Evolutionary conservation across 2,888 invertebrate species (phyloP).

Genomic region (Drosophila kanekoi): DNA sequence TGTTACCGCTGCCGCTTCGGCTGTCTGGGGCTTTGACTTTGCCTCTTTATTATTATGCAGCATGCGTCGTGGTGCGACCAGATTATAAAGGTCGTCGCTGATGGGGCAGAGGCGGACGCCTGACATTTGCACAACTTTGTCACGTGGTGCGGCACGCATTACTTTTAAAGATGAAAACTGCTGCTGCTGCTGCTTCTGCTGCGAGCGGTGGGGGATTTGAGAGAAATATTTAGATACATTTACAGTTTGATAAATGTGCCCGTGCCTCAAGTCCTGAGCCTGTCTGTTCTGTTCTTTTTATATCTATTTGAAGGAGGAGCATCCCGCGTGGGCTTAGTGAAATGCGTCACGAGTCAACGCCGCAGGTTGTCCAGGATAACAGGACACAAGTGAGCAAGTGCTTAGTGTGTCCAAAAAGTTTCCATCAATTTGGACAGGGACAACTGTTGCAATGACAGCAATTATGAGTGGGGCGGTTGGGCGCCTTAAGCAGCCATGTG

Average conservation of each 20-base stretch:
- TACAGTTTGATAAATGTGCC: slow-evolving; percentile 69
- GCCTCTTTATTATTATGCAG: slow-evolving; percentile 63
- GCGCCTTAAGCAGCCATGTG: slow-evolving; percentile 14
- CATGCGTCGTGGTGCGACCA: slow-evolving; percentile 58
- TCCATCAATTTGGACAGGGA: slow-evolving; percentile 54
- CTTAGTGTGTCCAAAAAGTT: slow-evolving; percentile 43
- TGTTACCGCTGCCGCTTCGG: slow-evolving; percentile 36
- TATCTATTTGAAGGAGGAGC: background rate
- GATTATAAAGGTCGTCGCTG: slow-evolving; percentile 59
- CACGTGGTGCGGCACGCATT: slow-evolving; percentile 58
- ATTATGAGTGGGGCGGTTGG: slow-evolving; percentile 50
- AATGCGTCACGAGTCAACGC: slow-evolving; percentile 50
- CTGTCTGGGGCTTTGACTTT: slow-evolving; percentile 56
- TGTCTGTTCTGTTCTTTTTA: background rate
- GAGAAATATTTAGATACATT: slow-evolving; percentile 45
- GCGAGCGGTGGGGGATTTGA: background rate
- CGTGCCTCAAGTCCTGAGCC: slow-evolving; percentile 9
- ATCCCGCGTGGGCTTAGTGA: slow-evolving; percentile 40
- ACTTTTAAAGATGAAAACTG: slow-evolving; percentile 52
- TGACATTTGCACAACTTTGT: slow-evolving; percentile 63
- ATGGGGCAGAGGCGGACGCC: background rate
- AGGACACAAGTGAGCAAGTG: slow-evolving; percentile 26
- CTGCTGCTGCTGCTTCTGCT: background rate
- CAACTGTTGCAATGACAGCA: slow-evolving; percentile 76
- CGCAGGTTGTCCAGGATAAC: slow-evolving; percentile 44